Evolutionary conservation across 2,888 invertebrate genomes (phyloP).

Genomic region (Leucophenga maculata): DNA sequence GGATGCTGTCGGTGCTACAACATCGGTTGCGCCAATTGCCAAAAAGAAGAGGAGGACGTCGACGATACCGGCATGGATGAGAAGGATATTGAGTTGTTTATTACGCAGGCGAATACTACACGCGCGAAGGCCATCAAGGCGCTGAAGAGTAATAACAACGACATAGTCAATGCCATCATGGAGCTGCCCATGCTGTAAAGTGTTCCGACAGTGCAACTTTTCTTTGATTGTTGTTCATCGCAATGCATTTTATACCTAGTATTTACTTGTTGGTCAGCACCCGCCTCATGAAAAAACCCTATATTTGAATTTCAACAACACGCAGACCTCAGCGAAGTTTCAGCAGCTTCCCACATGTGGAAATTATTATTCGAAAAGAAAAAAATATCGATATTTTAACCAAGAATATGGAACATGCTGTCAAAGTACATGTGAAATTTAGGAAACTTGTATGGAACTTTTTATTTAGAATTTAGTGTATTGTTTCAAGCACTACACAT

Average conservation of each 20-base stretch:
- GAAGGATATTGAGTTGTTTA: conserved; percentile 98
- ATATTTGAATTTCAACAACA: too few relatives aligned
- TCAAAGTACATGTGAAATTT: too few relatives aligned
- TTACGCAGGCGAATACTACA: conserved; percentile 97
- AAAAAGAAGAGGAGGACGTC: conserved; percentile 94
- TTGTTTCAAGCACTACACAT: too few relatives aligned
- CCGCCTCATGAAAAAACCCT: conserved; percentile 51
- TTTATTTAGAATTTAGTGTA: too few relatives aligned
- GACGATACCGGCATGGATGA: conserved; percentile 97
- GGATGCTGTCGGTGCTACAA: conserved; percentile 78
- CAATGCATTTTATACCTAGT: background rate
- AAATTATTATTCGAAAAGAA: too few relatives aligned
- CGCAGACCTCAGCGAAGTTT: too few relatives aligned
- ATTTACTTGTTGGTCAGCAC: conserved; percentile 43
- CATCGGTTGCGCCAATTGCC: conserved; percentile 87
- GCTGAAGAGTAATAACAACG: conserved; percentile 95
- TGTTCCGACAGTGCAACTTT: conserved; percentile 27
- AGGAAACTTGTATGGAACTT: too few relatives aligned
- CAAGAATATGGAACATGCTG: too few relatives aligned
- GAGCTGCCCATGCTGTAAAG: conserved; percentile 77
- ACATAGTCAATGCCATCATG: conserved; percentile 99
- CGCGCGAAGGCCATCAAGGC: conserved; percentile 95
- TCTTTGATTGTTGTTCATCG: conserved; percentile 46
- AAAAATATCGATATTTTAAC: too few relatives aligned
- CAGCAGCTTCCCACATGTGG: too few relatives aligned